These are phyloP conservation scores for Neoniphon sammara DNA, from an alignment of 2,797 vertebrate species.

Conservation along the genomic window DNA sequence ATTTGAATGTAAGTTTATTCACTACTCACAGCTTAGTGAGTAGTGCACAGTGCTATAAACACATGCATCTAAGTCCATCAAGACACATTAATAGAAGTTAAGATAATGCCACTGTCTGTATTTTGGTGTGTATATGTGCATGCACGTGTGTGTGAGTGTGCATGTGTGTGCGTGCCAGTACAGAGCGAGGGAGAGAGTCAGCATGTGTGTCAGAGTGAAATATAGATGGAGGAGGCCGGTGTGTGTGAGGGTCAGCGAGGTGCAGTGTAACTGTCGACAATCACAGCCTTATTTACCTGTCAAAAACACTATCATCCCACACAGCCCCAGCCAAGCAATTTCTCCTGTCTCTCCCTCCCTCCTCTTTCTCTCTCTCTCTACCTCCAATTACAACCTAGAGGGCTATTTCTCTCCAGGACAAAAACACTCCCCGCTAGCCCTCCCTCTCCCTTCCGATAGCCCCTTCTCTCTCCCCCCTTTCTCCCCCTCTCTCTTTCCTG, in stretches of 20 bases:
- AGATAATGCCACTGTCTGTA: background rate
- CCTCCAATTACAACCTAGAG: constrained; percentile 89
- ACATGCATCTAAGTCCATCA: constrained; percentile 12
- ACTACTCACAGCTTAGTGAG: background rate
- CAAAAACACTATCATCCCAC: constrained; percentile 92
- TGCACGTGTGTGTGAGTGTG: constrained; percentile 29
- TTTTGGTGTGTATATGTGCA: background rate
- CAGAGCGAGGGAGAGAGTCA: constrained; percentile 81
- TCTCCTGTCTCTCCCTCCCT: constrained; percentile 88
- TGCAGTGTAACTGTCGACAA: constrained; percentile 91
- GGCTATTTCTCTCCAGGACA: constrained; percentile 89
- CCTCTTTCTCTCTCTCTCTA: constrained; percentile 80
- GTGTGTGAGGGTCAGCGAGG: constrained; percentile 86
- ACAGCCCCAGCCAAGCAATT: constrained; percentile 88
- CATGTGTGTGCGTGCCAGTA: constrained; percentile 35
- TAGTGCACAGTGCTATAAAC: background rate
- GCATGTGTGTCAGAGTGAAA: constrained; percentile 86
- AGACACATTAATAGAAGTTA: background rate
- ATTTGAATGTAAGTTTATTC: background rate
- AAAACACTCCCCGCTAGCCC: constrained; percentile 85
- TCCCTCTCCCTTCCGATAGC: constrained; percentile 84
- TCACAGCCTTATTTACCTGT: constrained; percentile 92
- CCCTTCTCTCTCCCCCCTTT: constrained; percentile 74
- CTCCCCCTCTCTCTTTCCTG: constrained; percentile 65
- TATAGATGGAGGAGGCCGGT: constrained; percentile 85